Conservation (phyloP, 1,140 invertebrate species). For the Drosophila bocqueti region DNA sequence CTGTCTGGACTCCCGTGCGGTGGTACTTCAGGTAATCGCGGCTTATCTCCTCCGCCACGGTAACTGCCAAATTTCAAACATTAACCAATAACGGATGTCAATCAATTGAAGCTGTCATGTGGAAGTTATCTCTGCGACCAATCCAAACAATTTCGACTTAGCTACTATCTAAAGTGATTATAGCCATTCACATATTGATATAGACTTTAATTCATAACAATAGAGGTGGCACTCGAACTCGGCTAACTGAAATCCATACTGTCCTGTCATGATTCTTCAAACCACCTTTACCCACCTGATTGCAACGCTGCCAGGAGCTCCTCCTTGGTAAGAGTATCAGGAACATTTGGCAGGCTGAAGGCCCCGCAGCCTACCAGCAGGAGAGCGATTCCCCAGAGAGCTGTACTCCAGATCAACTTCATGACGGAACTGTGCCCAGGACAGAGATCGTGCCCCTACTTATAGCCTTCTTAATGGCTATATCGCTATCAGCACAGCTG, state of each 20-base stretch:
- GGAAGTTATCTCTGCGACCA: neutral
- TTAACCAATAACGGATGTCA: constrained; percentile 10
- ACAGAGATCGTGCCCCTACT: constrained; percentile 21
- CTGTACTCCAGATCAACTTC: constrained; percentile 46
- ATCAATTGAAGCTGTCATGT: constrained; percentile 44
- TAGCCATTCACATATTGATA: constrained; percentile 11
- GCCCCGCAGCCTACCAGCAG: constrained; percentile 23
- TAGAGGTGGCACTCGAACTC: neutral
- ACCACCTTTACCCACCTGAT: constrained; percentile 41
- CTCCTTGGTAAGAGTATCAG: constrained; percentile 31
- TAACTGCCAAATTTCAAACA: constrained; percentile 33
- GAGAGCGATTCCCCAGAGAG: constrained; percentile 29
- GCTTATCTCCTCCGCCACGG: constrained; percentile 65
- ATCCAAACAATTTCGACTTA: constrained; percentile 4
- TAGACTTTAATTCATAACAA: constrained; percentile 1
- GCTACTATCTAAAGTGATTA: neutral
- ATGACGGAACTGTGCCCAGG: constrained; percentile 45
- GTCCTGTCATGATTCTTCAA: neutral
- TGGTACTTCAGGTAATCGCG: constrained; percentile 67
- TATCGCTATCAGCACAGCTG: constrained; percentile 20
- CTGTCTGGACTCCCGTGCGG: constrained; percentile 50
- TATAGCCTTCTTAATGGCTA: constrained; percentile 50
- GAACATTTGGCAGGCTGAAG: constrained; percentile 30
- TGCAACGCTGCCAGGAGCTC: constrained; percentile 24
- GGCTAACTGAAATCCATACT: neutral